Conservation (phyloP, 2,888 invertebrate species). For the Dugesia japonica region DNA sequence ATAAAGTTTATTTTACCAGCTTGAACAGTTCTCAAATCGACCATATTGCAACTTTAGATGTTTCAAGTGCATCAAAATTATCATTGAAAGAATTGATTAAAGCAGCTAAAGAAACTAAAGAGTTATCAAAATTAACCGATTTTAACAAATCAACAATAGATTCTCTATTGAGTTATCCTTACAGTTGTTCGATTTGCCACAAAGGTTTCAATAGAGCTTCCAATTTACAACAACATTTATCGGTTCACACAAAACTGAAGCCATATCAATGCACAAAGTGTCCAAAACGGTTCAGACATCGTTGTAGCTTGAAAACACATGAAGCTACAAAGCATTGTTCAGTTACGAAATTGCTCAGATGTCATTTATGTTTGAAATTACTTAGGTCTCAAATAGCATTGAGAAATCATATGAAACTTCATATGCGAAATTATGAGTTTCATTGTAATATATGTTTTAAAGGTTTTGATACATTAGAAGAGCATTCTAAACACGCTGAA, state of each 20-base stretch:
- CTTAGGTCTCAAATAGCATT: background rate
- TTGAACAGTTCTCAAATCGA: background rate
- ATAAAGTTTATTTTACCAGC: background rate
- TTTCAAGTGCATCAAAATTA: background rate
- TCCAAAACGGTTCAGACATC: background rate
- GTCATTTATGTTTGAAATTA: slow-evolving; percentile 20
- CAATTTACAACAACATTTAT: slow-evolving; percentile 13
- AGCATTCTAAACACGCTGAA: background rate
- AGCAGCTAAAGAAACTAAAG: background rate
- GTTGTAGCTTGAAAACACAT: background rate
- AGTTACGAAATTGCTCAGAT: background rate
- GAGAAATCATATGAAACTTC: background rate
- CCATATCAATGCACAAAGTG: background rate
- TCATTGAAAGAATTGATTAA: background rate
- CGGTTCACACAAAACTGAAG: background rate
- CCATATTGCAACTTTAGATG: background rate
- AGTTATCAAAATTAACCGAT: background rate
- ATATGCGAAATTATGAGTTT: background rate
- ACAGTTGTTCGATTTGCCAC: slow-evolving; percentile 10
- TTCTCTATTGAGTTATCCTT: background rate
- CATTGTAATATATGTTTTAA: background rate
- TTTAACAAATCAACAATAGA: background rate
- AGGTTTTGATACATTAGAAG: background rate
- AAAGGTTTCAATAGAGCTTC: background rate
- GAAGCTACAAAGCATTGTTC: background rate